Evolutionary conservation across 1,140 invertebrate genomes (phyloP), one percentile per base, ranked within the genome.

Genomic region (Drosophila sulfurigaster): DNA sequence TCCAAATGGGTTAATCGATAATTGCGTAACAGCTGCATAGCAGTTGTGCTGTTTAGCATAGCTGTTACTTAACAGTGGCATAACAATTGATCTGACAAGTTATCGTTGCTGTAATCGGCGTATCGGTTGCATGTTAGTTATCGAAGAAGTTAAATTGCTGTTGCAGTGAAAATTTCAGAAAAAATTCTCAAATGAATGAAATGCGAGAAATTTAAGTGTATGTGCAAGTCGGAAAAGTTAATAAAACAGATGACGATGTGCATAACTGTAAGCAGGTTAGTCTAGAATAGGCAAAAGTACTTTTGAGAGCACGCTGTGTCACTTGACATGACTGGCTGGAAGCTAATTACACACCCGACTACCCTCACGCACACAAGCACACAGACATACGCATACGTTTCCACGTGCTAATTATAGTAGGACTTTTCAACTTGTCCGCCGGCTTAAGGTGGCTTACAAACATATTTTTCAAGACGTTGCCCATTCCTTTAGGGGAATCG

Each of bases 271-370:
- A 82, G 72, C 77, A 54, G 81, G 72, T 57, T 57, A 57, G 66
- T 30, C 56, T 46, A 28, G 32, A 10, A 35, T 63, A 75, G 63
- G 72, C 57, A 51, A 30, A 25, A 63, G 30, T 59, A 52, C 67
- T 80, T 32, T 38, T 72, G 73, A 7, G 62, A 62, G 72, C 58
- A 63, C 41, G 72, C 72, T 80, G 67, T 68, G 67, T 65, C 62
- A 83, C 81, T 82, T 80, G 76, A 76, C 72, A 71, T 79, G 75
- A 60, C 49, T 58, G 48, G 67, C 45, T 48, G 15, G 30, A 52
- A 66, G 57, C 52, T 66, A 69, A 83, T 80, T 85, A 65, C 43
- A 63, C 57, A 59, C 38, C 54, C 28, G 28, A 57, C n/a, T 58
- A 45, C 58, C 65, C 51, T 43, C 63, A 43, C 46, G 52, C 28